Conservation (phyloP, 1,140 invertebrate species). For the Belonocnema kinseyi region DNA sequence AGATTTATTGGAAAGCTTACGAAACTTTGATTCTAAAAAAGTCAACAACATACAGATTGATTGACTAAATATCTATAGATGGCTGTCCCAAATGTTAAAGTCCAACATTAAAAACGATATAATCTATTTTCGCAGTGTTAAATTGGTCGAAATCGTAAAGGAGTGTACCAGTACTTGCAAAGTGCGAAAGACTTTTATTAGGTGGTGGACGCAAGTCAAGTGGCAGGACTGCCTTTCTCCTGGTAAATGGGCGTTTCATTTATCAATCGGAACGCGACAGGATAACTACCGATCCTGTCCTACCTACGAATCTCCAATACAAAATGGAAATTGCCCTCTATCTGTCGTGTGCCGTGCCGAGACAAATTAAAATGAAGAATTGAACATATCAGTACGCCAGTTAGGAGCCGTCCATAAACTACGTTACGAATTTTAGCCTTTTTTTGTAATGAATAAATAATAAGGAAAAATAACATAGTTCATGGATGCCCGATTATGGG, state of each 20-base stretch:
- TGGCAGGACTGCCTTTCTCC: constrained; percentile 44
- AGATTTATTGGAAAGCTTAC: not conserved
- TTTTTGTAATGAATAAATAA: too few species aligned
- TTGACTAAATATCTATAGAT: too few species aligned
- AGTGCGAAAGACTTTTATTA: constrained; percentile 37
- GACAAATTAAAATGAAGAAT: constrained; percentile 44
- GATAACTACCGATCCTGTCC: constrained; percentile 46
- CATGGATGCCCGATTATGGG: too few species aligned
- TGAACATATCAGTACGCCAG: not conserved
- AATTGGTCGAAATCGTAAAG: too few species aligned
- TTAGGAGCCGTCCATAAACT: too few species aligned
- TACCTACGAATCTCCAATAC: constrained; percentile 37
- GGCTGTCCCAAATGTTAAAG: too few species aligned
- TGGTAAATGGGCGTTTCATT: constrained; percentile 57
- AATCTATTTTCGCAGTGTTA: too few species aligned
- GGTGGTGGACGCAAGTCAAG: too few species aligned
- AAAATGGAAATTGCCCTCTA: constrained; percentile 43
- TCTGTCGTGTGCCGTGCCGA: constrained; percentile 30
- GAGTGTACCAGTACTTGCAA: constrained; percentile 37
- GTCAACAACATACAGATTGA: not conserved
- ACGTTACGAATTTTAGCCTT: too few species aligned
- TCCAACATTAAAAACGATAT: too few species aligned
- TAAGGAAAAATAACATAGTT: too few species aligned
- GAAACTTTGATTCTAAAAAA: constrained; percentile 34
- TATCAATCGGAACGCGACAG: constrained; percentile 45